Evolutionary conservation across 2,113 vertebrate species (phyloP).

Genomic region (Albula goreensis): DNA sequence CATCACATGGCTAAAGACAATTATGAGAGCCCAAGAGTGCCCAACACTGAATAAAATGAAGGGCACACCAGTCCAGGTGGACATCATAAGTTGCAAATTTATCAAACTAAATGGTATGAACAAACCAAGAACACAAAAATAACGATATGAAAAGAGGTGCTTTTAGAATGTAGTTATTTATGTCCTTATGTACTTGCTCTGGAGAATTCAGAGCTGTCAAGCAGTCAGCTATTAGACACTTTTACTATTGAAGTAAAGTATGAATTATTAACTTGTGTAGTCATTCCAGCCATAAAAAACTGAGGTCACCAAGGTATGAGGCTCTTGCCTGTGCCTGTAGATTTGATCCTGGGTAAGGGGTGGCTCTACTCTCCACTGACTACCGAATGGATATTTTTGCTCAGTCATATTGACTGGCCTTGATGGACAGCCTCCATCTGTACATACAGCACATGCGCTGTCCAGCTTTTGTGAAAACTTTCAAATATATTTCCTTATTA

Average conservation of each 20-base stretch:
- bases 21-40: neutral
- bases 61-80: neutral
- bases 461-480: conserved; percentile 17
- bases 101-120: neutral
- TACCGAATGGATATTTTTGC: conserved; percentile 47
- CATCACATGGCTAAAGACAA: neutral
- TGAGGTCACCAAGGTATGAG: neutral
- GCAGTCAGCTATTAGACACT: neutral
- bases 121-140: neutral
- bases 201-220: neutral
- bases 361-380: conserved; percentile 48
- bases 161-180: neutral
- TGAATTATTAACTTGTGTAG: neutral
- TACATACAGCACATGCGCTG: neutral
- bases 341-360: conserved; percentile 38
- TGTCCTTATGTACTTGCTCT: neutral
- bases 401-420: conserved; percentile 75
- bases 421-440: neutral
- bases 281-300: conserved; percentile 44
- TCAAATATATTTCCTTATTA: conserved; percentile 29
- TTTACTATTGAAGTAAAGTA: no score
- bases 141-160: neutral
- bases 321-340: conserved; percentile 29
- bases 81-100: neutral
- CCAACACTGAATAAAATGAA: neutral